Percentiles rank a stretch among this genome's conserved stretches.
These are phyloP conservation scores for Trissonchulus latispiculum DNA, from an alignment of 2,888 invertebrate genomes.

Conservation along the genomic window DNA sequence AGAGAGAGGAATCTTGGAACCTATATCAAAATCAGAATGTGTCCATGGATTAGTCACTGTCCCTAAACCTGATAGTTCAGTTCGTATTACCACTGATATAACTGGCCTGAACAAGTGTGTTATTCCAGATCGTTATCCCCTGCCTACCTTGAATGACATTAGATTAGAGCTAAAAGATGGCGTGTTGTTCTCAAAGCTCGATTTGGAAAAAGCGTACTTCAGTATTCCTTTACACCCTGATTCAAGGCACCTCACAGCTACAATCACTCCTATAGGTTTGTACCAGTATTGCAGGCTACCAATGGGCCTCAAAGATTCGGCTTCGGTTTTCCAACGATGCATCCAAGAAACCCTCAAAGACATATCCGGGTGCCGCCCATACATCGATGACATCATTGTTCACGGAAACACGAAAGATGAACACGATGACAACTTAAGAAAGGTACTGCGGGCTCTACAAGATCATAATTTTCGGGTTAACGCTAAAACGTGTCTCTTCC, in stretches of 20 bases:
- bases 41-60: neutral
- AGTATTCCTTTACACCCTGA: neutral
- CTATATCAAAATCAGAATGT: neutral
- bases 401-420: neutral
- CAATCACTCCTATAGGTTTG: neutral
- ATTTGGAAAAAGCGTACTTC: too few relatives aligned
- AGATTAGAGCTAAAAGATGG: neutral
- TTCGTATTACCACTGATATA: neutral
- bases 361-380: too few relatives aligned
- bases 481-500: neutral
- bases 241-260: neutral
- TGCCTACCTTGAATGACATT: neutral
- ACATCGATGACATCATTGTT: constrained; percentile 2
- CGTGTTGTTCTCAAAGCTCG: neutral
- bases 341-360: too few relatives aligned
- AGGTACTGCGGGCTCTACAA: neutral
- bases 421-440: neutral
- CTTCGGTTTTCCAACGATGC: neutral
- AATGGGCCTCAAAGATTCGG: too few relatives aligned
- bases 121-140: neutral
- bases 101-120: too few relatives aligned
- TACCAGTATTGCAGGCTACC: neutral
- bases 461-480: neutral
- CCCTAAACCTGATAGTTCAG: neutral
- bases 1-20: neutral